Conservation (phyloP, 2,113 vertebrate species). For the Sclerurus mexicanus region DNA sequence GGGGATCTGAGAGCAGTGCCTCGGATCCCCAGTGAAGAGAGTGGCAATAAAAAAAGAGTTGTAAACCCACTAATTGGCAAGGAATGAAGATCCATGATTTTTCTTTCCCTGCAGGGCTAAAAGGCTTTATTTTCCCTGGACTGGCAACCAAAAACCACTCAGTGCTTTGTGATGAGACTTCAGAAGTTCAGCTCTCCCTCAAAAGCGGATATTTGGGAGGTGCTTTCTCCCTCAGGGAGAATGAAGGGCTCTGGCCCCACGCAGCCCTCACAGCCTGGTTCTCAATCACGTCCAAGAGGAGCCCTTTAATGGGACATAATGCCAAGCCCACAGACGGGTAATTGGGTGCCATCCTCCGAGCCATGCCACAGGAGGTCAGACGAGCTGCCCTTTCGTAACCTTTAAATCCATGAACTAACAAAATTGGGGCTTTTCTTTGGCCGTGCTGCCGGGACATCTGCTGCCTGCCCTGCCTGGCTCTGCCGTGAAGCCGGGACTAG, state of each 20-base stretch:
- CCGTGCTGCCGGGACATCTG: background rate
- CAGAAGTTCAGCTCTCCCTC: background rate
- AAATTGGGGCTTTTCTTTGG: background rate
- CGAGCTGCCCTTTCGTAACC: background rate
- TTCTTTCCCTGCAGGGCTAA: background rate
- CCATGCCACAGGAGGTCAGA: rapidly evolving
- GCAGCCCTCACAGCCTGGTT: rapidly evolving
- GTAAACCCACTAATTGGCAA: background rate
- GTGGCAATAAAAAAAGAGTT: background rate
- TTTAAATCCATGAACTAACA: background rate
- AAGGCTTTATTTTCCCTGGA: background rate
- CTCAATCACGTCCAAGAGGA: background rate
- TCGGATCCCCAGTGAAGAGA: background rate
- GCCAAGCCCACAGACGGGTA: background rate
- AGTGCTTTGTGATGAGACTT: background rate
- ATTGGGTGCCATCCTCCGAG: background rate
- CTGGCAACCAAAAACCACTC: rapidly evolving
- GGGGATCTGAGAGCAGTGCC: background rate
- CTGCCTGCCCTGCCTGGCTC: background rate
- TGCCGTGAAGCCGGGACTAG: rapidly evolving
- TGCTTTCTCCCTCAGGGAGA: rapidly evolving
- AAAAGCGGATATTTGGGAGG: background rate
- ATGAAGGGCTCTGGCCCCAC: rapidly evolving
- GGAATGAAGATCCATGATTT: rapidly evolving
- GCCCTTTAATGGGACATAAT: rapidly evolving